A percentile compares a stretch with the other conserved stretches of the same genome.
phyloP scores from a whole-genome alignment of 2,113 vertebrate genomes.

The Myiopsitta monachus region DNA sequence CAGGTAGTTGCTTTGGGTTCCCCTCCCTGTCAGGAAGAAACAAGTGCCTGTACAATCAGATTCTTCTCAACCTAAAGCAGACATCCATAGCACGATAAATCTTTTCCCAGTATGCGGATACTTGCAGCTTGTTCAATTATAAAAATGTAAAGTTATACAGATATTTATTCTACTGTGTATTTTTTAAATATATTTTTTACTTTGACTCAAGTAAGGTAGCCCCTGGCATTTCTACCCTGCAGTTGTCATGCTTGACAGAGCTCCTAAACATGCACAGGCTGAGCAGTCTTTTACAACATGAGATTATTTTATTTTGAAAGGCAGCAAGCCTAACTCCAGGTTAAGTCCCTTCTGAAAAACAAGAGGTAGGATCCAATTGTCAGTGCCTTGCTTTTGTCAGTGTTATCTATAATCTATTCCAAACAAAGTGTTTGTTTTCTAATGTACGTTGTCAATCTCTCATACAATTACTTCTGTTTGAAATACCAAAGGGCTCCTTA shows the following conservation, averaged over 20 bases:
- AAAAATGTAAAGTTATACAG: background rate
- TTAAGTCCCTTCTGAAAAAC: background rate
- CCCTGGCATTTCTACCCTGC: background rate
- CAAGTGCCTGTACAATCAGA: background rate
- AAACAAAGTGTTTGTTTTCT: constrained; percentile 35
- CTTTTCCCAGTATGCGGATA: background rate
- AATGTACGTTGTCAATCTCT: constrained; percentile 1
- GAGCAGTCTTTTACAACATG: background rate
- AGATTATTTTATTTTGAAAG: constrained; percentile 4
- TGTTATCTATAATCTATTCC: constrained; percentile 8
- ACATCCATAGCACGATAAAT: background rate
- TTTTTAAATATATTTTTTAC: background rate
- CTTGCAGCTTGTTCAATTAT: background rate
- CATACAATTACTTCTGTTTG: constrained; percentile 32
- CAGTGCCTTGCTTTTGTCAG: background rate
- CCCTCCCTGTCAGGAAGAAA: background rate
- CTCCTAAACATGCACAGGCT: background rate
- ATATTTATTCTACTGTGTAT: background rate
- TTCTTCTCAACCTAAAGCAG: background rate
- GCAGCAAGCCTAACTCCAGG: background rate
- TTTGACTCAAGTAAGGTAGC: background rate
- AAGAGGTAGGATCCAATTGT: background rate
- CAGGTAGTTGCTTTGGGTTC: background rate
- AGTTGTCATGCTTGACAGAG: background rate
- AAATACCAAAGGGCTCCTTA: constrained; percentile 56